phyloP scores from a whole-genome alignment of 2,113 vertebrate species.

The Bucco capensis region DNA sequence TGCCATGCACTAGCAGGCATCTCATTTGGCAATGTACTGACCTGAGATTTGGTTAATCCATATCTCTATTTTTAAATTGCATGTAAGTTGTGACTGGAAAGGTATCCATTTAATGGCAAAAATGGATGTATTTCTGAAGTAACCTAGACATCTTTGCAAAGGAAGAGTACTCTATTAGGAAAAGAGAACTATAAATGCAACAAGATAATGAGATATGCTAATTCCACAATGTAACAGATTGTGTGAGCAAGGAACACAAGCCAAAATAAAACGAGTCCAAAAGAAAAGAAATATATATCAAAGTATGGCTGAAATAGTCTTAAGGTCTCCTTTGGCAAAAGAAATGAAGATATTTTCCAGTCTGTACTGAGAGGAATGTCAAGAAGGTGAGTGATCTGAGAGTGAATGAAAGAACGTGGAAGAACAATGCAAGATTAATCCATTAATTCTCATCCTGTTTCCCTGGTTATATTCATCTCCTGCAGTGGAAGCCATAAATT shows the following conservation, averaged over 20 bases:
- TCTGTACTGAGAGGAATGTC: not conserved
- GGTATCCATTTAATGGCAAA: not conserved
- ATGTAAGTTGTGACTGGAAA: not conserved
- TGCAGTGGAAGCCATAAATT: conserved; percentile 7
- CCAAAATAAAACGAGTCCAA: conserved; percentile 5
- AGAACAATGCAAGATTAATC: conserved; percentile 11
- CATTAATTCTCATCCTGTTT: not conserved
- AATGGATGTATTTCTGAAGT: not conserved
- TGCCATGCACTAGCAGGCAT: not conserved
- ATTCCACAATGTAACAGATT: not conserved
- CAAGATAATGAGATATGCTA: not conserved
- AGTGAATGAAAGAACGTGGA: not conserved
- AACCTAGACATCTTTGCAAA: not conserved
- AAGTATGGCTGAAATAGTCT: not conserved
- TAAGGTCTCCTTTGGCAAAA: conserved; percentile 15
- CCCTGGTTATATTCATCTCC: not conserved
- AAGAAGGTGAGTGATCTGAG: not conserved
- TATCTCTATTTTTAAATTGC: not conserved
- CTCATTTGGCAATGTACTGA: not conserved
- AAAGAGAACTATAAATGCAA: not conserved
- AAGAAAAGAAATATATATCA: not conserved
- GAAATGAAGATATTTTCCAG: not conserved
- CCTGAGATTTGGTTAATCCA: not conserved
- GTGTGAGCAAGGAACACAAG: not conserved
- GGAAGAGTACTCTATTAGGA: not conserved